Base-by-base conservation (phyloP, 2,113 vertebrate species). In the Copsychus sechellarum region DNA sequence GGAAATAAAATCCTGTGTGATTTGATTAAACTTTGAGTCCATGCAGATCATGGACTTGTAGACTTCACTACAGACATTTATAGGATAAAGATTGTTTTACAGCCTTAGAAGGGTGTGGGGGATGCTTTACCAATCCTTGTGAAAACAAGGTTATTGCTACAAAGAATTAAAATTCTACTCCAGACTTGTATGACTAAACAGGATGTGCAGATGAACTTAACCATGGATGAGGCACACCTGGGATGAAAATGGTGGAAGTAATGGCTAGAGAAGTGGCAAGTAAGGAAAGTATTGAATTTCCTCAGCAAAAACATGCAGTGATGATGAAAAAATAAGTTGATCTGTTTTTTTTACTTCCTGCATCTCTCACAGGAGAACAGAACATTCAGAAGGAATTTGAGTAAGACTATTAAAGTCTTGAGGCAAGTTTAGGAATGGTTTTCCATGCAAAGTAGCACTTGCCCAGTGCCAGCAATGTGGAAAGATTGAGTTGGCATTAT, bases 201-300 rank as follows among this genome's bases (percentile, higher is more conserved):
- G 33, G 45, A 29, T 26, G n/a, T 26, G 53, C 40, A 58, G 47
- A 12, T 38, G 47, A 62, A 36, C 9, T 33, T 50, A 84, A 77
- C 45, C 15, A 12, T 0, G 0, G 38, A 8, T 36, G 47, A 69
- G 34, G 47, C 0, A 0, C 33, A 31, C n/a, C 8, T 79, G 57
- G 61, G 53, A 56, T 48, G 54, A 72, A 77, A 83, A 69, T 47
- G 21, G 5, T 51, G 51, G 26, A 79, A 82, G 6, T 18, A 38
- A 31, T n/a, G 43, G 22, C 13, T 21, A 40, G 31, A 15, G 28
- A 69, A 73, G 20, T 36, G 36, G 6, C 50, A 56, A 70, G 36
- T 34, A 50, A 42, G 58, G 34, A 65, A 43, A 2, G 3, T 45
- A 14, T 2, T 62, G 47, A 17, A 42, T 66, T 84, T 81, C 77